Percentiles rank a stretch among this genome's conserved stretches.
These are phyloP conservation scores for Syritta pipiens DNA, from an alignment of 2,888 invertebrate genomes.

Conservation along the genomic window DNA sequence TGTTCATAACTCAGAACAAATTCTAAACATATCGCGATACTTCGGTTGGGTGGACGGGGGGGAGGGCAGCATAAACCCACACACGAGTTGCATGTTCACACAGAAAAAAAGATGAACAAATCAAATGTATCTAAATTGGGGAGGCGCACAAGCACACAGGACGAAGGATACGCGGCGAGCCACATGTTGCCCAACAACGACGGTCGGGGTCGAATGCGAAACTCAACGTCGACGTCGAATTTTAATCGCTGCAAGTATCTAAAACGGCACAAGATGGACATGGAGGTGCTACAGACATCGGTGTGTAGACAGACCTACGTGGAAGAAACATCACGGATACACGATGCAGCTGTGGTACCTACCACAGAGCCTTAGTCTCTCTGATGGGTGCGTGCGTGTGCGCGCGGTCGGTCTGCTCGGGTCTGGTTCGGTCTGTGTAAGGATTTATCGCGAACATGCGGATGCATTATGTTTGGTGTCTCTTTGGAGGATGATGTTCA, in stretches of 20 bases:
- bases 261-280: slow-evolving; percentile 64
- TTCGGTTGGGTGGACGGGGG: too few species aligned
- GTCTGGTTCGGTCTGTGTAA: slow-evolving; percentile 29
- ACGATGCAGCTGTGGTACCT: slow-evolving; percentile 50
- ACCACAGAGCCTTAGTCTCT: too few species aligned
- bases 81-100: slow-evolving; percentile 44
- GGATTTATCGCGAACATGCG: slow-evolving; percentile 68
- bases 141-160: not conserved
- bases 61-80: too few species aligned
- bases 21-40: slow-evolving; percentile 64
- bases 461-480: slow-evolving; percentile 65
- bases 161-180: not conserved
- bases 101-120: slow-evolving; percentile 7
- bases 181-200: slow-evolving; percentile 62
- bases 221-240: too few species aligned
- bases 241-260: slow-evolving; percentile 67
- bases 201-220: too few species aligned
- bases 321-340: slow-evolving; percentile 57
- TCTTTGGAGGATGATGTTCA: slow-evolving; percentile 52
- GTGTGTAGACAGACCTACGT: slow-evolving; percentile 67
- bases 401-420: not conserved
- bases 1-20: slow-evolving; percentile 68
- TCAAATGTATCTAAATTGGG: not conserved
- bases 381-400: too few species aligned
- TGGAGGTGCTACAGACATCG: slow-evolving; percentile 59